Evolutionary conservation across 1,140 invertebrate species (phyloP).

Genomic region (Caenorhabditis latens): DNA sequence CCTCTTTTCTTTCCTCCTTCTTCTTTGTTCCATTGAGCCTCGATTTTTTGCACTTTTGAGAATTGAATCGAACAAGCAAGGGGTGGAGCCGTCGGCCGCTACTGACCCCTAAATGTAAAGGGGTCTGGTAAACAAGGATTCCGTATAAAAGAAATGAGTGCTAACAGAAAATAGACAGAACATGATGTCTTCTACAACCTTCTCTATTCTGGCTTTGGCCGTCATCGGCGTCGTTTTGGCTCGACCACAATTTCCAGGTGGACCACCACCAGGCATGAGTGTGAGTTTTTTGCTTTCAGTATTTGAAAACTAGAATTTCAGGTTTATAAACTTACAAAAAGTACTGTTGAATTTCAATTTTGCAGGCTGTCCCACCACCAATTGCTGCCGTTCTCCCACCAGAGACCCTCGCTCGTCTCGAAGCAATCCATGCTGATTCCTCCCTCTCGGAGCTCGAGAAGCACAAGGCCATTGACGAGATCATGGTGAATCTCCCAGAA

Average conservation of each 20-base stretch:
- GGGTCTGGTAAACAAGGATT: background rate
- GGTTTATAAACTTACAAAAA: background rate
- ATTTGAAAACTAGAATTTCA: background rate
- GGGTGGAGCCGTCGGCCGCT: background rate
- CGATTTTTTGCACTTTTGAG: too few species aligned
- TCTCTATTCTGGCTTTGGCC: slow-evolving; percentile 15
- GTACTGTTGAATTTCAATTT: too few species aligned
- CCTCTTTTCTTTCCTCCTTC: too few species aligned
- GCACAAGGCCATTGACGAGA: slow-evolving; percentile 58
- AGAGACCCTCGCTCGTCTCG: slow-evolving; percentile 46
- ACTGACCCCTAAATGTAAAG: background rate
- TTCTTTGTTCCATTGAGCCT: too few species aligned
- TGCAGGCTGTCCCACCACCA: slow-evolving; percentile 51
- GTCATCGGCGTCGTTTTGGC: background rate
- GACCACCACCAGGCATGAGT: slow-evolving; percentile 44
- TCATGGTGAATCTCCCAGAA: slow-evolving; percentile 61
- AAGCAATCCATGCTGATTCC: slow-evolving; percentile 56
- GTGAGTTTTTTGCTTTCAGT: slow-evolving; percentile 5
- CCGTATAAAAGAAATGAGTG: background rate
- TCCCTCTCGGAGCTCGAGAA: slow-evolving; percentile 47
- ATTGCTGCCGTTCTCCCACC: slow-evolving; percentile 58
- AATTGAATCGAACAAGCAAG: background rate
- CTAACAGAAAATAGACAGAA: background rate
- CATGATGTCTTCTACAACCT: background rate
- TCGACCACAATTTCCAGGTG: slow-evolving; percentile 40